Conservation (phyloP, 2,797 vertebrate genomes). For the Macrochelys suwanniensis region DNA sequence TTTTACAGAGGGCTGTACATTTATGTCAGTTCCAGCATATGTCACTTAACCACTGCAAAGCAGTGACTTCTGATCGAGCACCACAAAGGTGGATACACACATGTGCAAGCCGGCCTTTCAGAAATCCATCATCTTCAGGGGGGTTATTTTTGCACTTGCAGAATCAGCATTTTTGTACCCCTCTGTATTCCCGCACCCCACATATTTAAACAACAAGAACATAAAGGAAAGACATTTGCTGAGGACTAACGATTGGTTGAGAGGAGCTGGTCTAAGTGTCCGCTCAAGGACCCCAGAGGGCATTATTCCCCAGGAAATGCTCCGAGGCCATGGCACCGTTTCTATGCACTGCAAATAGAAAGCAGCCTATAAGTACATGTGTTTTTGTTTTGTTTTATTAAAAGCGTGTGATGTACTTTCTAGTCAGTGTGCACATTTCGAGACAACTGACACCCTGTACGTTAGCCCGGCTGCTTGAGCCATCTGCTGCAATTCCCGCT, state of each 20-base stretch:
- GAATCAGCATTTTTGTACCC: not conserved
- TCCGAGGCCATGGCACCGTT: accelerated
- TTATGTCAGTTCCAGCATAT: not conserved
- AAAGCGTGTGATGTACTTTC: not conserved
- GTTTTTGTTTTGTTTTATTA: not conserved
- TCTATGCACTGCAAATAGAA: not conserved
- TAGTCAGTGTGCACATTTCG: accelerated
- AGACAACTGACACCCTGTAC: not conserved
- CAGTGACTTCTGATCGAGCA: accelerated
- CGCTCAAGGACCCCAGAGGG: not conserved
- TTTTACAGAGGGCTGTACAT: accelerated
- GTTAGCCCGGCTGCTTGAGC: accelerated
- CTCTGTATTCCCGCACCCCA: not conserved
- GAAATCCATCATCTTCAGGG: not conserved
- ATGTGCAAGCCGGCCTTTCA: not conserved
- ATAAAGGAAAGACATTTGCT: not conserved
- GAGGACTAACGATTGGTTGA: not conserved
- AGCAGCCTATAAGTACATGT: accelerated
- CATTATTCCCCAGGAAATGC: not conserved
- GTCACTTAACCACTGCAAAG: accelerated
- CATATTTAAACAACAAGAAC: not conserved
- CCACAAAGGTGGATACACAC: not conserved
- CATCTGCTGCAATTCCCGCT: accelerated
- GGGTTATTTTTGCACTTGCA: not conserved
- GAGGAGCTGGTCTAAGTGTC: not conserved